phyloP scores from a whole-genome alignment of 2,797 vertebrate species.

The Phaenicophaeus curvirostris region DNA sequence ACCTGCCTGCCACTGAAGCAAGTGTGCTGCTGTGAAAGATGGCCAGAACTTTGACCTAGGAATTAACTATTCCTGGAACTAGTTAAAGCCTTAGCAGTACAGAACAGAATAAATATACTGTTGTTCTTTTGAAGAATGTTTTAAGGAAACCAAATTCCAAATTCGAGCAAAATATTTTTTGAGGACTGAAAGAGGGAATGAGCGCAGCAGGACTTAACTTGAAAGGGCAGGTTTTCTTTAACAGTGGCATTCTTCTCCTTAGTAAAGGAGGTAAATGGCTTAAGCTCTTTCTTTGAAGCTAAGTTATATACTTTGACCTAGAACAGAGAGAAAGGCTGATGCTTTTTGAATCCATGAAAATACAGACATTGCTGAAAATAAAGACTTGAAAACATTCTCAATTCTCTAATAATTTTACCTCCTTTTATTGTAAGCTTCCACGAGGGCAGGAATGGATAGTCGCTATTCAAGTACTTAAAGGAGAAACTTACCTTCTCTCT shows the following conservation, averaged over 20 bases:
- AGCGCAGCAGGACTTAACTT: background rate
- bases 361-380: background rate
- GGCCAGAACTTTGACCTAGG: background rate
- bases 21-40: background rate
- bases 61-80: background rate
- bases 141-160: background rate
- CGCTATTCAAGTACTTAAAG: background rate
- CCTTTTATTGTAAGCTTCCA: background rate
- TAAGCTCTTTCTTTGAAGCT: background rate
- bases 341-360: background rate
- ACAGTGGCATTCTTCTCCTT: background rate
- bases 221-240: background rate
- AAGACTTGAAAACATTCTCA: background rate
- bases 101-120: background rate
- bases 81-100: background rate
- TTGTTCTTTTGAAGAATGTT: background rate
- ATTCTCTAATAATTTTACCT: background rate
- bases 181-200: background rate
- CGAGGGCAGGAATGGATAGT: background rate
- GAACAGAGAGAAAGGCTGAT: background rate
- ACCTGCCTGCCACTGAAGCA: background rate
- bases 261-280: background rate
- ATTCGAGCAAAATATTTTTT: background rate
- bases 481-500: background rate
- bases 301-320: background rate